Base-by-base conservation (phyloP, 1,140 invertebrate genomes). In the Conus ventricosus region DNA sequence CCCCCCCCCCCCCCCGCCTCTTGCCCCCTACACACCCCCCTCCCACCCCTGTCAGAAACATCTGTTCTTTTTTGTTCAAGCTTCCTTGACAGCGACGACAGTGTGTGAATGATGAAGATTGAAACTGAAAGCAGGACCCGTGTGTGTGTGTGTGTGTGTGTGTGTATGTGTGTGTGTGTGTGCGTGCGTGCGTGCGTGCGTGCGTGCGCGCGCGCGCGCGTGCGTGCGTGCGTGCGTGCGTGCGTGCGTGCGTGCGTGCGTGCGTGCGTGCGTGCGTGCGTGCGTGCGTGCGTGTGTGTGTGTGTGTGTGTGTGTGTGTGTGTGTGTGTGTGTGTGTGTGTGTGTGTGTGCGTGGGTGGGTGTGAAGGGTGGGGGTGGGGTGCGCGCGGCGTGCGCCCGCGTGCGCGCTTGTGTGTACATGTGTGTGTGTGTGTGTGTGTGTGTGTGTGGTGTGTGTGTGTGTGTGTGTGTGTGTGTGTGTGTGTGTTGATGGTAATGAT, bases 101-200 rank as follows among this genome's bases (percentile, higher is more conserved):
- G 15, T 8, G 15, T 71, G 67, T 13, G 67, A 71, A 71, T 63
- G 67, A 71, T 10, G 15, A 1, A 71, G 67, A 71, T 71, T 71
- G 13, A 71, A 23, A 23, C 0, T 20, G 67, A 63, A 71, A 71
- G 15, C 11, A 23, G 67, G 23, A 23, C 15, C 0, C 39, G 13
- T 80, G 78, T 80, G 78, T 80, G 78, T 80, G 78, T 80, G 78
- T 80, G 78, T 39, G 27, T 51, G 78, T 80, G 78, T 51, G 78
- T 80, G 78, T 80, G 27, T 51, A 15, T 51, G 78, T 80, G 78
- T 51, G 78, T 80, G 78, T 51, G 78, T 80, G 78, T 51, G 78
- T 80, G 78, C 6, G 78, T 80, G 78, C 6, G 78, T 80, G 27
- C 51, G 78, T 80, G 78, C 51, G 78, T 51, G 78, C 51, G 78